Conservation (phyloP, 2,888 invertebrate species). For the Adineta ricciae region DNA sequence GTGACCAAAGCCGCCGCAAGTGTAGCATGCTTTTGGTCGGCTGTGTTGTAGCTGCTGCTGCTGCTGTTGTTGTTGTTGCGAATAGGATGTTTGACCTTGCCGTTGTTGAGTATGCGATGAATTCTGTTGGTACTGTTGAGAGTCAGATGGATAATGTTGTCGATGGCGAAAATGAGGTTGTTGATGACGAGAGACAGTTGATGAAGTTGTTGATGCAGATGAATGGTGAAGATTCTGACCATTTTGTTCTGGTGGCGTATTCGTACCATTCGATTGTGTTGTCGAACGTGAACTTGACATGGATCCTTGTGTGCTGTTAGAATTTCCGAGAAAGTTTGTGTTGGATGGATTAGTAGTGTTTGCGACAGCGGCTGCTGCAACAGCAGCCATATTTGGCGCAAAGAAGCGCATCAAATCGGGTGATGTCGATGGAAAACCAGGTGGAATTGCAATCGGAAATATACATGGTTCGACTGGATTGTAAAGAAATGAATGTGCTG, state of each 20-base stretch:
- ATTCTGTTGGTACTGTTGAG: background rate
- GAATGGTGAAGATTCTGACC: background rate
- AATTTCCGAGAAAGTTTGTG: background rate
- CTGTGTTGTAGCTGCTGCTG: background rate
- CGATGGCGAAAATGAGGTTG: background rate
- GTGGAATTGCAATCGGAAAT: background rate
- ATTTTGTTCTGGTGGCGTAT: background rate
- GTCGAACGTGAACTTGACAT: background rate
- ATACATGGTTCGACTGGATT: background rate
- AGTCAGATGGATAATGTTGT: background rate
- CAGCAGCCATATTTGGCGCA: background rate
- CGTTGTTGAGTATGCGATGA: background rate
- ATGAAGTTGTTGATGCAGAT: background rate
- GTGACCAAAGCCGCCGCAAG: background rate
- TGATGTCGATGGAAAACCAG: background rate
- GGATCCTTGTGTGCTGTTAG: background rate
- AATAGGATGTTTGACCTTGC: background rate
- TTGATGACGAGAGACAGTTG: background rate
- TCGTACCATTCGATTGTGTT: background rate
- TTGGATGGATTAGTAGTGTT: background rate
- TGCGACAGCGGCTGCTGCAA: background rate
- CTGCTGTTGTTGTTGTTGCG: background rate
- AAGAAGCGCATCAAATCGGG: background rate
- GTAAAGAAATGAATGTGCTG: background rate
- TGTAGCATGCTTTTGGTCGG: background rate